Evolutionary conservation across 2,888 invertebrate species (phyloP).

Genomic region (Acanthopleura granulata): DNA sequence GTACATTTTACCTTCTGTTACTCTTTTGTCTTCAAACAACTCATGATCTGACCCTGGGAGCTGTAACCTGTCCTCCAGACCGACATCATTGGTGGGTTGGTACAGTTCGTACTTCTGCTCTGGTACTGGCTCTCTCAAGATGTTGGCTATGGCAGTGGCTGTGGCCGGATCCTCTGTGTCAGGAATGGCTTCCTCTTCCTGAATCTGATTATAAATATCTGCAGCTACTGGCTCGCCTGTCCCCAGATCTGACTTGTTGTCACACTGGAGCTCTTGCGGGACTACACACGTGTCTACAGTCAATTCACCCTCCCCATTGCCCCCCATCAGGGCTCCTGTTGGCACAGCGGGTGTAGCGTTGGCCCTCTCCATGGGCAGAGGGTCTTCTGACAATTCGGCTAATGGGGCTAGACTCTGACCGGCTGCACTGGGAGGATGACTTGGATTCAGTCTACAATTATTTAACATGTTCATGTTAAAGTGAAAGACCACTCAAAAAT

Average conservation of each 20-base stretch:
- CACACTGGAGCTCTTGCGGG: neutral
- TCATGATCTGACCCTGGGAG: no score
- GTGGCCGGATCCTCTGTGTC: constrained; percentile 40
- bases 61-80: neutral
- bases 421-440: constrained; percentile 12
- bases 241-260: constrained; percentile 5
- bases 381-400: constrained; percentile 29
- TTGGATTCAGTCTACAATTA: no score
- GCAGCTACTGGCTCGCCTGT: neutral
- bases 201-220: neutral
- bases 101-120: constrained; percentile 14
- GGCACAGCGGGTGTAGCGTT: constrained; percentile 11
- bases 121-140: constrained; percentile 42
- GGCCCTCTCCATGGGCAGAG: constrained; percentile 22
- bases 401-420: constrained; percentile 34
- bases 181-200: constrained; percentile 31
- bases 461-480: no score
- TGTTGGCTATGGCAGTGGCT: constrained; percentile 44
- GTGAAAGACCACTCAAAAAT: no score
- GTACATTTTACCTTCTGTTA: no score
- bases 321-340: no score
- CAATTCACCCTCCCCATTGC: constrained; percentile 16
- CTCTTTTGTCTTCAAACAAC: no score
- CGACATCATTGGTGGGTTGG: neutral
- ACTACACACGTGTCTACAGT: neutral